phyloP scores from a whole-genome alignment of 2,797 vertebrate species.

The Vespertilio murinus region DNA sequence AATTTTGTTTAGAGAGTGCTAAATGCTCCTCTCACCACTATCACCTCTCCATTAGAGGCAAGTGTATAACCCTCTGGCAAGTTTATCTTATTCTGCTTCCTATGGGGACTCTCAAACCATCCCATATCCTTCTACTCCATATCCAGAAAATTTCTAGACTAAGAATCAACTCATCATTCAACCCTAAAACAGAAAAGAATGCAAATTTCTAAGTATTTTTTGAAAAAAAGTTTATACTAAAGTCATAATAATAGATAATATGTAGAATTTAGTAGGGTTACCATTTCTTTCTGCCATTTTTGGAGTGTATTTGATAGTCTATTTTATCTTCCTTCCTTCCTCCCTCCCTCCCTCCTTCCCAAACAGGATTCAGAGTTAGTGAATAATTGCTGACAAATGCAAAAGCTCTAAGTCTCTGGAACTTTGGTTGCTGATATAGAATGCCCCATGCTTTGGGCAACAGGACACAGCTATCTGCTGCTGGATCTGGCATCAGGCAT shows the following conservation, averaged over 20 bases:
- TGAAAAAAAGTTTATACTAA: background rate
- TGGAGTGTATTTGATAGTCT: background rate
- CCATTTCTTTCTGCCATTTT: background rate
- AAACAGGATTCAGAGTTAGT: background rate
- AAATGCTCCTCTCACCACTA: background rate
- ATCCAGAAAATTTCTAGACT: background rate
- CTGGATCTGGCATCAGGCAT: background rate
- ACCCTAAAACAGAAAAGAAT: background rate
- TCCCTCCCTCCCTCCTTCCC: background rate
- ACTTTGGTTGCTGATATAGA: background rate
- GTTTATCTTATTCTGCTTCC: background rate
- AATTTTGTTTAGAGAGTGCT: background rate
- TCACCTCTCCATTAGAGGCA: background rate
- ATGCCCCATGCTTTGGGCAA: background rate
- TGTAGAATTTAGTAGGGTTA: background rate
- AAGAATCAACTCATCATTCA: background rate
- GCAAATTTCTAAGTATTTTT: background rate
- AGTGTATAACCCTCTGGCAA: background rate
- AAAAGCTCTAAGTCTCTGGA: background rate
- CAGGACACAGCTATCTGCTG: background rate
- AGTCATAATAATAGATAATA: background rate
- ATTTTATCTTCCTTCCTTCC: background rate
- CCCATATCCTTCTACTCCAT: background rate
- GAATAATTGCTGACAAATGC: background rate
- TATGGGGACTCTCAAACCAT: background rate